Base-by-base conservation (phyloP, 2,797 vertebrate species). In the Channa striata region DNA sequence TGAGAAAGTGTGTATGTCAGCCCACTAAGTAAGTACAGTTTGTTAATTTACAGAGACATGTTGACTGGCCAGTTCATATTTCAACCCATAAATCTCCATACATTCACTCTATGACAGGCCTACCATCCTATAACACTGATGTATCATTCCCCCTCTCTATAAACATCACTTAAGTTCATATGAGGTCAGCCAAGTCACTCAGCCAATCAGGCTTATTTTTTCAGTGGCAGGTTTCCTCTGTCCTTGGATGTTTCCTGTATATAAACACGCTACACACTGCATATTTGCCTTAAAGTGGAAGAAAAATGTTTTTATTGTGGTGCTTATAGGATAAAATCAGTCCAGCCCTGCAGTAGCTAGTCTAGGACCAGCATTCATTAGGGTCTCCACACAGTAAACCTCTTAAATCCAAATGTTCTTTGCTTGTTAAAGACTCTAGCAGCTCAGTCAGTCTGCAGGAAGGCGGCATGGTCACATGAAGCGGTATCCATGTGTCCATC, bases 191-290 rank as follows among this genome's bases (percentile, higher is more conserved):
- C 74, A 74, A 75, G 72, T 75, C 52, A 25, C 63, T 52, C 5
- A 60, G 76, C 77, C 74, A 78, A 72, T 80, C 65, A 44, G 68
- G 52, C 50, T n/a, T 50, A n/a, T 53, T 72, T 73, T 77, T 67
- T 75, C 70, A 68, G 6, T 40, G 16, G 25, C 16, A 66, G 59
- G 64, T 70, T 80, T 82, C 83, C 78, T 82, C 70, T 53, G 63
- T 75, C 76, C 76, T 80, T 67, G 71, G 44, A 40, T 61, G 68
- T 72, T 87, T 88, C 85, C 87, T 70, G 74, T 76, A 25, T 74
- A 78, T 73, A 82, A 77, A 84, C 66, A 85, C 40, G 54, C 21
- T 34, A 58, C 66, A 63, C 52, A 37, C 63, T 53, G 47, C 16
- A 60, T 59, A 77, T 25, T n/a, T 42, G 37, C 52, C 46, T 57